phyloP scores from a whole-genome alignment of 2,888 invertebrate species.

The Nezara viridula region DNA sequence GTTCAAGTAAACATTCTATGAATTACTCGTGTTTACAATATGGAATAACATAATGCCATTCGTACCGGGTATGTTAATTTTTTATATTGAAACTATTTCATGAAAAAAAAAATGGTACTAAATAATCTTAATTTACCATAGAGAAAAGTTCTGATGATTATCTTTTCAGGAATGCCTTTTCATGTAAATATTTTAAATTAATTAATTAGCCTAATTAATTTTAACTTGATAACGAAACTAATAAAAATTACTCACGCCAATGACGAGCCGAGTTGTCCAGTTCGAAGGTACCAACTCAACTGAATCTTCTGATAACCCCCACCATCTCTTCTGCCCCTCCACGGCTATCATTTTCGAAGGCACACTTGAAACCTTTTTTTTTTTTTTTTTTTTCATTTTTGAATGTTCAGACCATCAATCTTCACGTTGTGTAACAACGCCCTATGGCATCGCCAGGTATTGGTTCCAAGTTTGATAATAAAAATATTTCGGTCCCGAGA shows the following conservation, averaged over 20 bases:
- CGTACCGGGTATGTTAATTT: neutral
- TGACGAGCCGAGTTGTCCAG: neutral
- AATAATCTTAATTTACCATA: neutral
- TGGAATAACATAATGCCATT: neutral
- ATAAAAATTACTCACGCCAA: neutral
- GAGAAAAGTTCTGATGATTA: neutral
- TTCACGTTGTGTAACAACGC: neutral
- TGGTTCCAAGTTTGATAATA: neutral
- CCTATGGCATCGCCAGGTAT: neutral
- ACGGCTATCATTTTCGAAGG: neutral
- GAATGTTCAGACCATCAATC: neutral
- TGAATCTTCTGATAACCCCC: neutral
- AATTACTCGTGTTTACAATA: neutral
- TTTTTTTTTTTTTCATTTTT: neutral
- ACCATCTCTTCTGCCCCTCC: neutral
- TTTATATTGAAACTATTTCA: neutral
- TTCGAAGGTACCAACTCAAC: conserved; percentile 5
- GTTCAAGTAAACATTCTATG: neutral
- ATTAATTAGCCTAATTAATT: neutral
- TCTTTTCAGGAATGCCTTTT: no score
- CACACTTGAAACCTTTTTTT: neutral
- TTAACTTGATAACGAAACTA: neutral
- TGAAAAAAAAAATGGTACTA: neutral
- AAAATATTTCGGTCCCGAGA: no score
- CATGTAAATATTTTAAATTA: neutral